phyloP scores from a whole-genome alignment of 2,113 vertebrate species.

The Rhabdornis inornatus region DNA sequence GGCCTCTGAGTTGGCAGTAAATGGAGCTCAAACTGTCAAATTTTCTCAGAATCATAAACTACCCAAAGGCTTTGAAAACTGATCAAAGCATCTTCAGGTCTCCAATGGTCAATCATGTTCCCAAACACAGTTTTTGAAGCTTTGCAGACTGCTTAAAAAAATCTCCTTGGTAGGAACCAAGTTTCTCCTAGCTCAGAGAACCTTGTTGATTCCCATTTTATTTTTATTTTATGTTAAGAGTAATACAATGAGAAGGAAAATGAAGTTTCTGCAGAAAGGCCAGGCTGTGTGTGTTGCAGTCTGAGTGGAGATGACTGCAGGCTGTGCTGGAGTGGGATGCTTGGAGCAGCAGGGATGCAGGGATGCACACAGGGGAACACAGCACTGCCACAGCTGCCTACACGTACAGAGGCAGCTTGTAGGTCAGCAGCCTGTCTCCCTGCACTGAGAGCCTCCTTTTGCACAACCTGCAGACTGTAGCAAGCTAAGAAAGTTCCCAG shows the following conservation, averaged over 20 bases:
- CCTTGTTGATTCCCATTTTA: neutral
- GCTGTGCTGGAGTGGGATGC: neutral
- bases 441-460: neutral
- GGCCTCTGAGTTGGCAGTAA: conserved; percentile 29
- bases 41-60: conserved; percentile 10
- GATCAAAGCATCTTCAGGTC: conserved; percentile 41
- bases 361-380: neutral
- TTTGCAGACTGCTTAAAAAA: neutral
- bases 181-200: neutral
- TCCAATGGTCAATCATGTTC: neutral
- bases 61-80: conserved; percentile 40
- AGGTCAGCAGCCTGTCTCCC: neutral
- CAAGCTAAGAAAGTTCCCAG: neutral
- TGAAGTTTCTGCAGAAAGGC: neutral
- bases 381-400: neutral
- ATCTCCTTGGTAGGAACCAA: neutral
- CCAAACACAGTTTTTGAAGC: neutral
- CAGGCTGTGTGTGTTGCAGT: neutral
- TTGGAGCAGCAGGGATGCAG: neutral
- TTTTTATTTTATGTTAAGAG: neutral
- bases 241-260: neutral
- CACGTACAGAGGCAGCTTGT: neutral
- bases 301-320: neutral
- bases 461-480: neutral
- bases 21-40: conserved; percentile 8